Conservation (phyloP, 2,113 vertebrate species). For the Nothocercus nigrocapillus region DNA sequence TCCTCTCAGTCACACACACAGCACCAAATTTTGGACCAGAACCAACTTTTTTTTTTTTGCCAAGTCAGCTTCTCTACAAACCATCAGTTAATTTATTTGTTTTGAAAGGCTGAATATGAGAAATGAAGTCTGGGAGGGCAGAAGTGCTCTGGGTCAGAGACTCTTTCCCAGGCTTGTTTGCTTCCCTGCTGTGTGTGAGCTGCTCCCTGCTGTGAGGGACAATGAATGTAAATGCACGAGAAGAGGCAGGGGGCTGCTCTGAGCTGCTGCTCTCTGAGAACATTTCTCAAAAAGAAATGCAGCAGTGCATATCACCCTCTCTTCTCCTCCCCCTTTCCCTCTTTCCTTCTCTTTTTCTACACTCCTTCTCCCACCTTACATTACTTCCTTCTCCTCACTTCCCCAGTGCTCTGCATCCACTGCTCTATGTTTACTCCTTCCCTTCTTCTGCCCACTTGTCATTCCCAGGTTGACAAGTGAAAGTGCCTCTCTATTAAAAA, state of each 20-base stretch:
- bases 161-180: not conserved
- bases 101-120: conserved; percentile 5
- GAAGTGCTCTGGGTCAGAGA: conserved; percentile 10
- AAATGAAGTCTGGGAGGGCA: not conserved
- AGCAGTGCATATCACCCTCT: not conserved
- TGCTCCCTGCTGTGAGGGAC: not conserved
- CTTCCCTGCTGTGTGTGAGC: not conserved
- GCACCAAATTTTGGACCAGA: not conserved
- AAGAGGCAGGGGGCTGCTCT: not conserved
- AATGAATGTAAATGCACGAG: not conserved
- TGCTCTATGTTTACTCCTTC: not conserved
- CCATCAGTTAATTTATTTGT: not conserved
- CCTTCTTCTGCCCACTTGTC: not conserved
- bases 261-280: conserved; percentile 22
- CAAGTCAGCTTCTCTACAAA: not conserved
- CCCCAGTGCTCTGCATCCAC: not conserved
- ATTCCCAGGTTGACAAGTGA: not conserved
- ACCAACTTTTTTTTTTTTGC: not conserved
- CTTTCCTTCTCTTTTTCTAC: not conserved
- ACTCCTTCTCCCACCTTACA: not conserved
- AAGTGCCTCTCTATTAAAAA: conserved; percentile 43
- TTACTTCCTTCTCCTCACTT: not conserved
- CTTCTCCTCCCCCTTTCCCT: not conserved
- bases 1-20: not conserved
- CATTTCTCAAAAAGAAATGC: not conserved